Base-by-base conservation (phyloP, 2,888 invertebrate genomes). In the Hetaerina titia region DNA sequence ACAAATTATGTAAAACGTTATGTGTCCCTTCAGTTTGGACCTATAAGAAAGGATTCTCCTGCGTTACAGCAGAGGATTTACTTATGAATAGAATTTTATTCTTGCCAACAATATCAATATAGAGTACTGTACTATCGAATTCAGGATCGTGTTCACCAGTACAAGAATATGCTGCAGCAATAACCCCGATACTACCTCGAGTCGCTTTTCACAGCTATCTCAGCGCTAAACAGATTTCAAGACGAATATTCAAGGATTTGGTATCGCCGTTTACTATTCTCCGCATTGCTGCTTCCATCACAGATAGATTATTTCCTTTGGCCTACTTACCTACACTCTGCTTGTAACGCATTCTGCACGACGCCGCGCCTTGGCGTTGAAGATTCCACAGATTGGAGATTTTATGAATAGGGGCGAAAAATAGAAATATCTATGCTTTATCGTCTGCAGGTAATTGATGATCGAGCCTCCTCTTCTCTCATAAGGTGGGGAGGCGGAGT, bases 401-500 rank as follows among this genome's bases (percentile, higher is more conserved):
- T 60, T 13, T 81, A 31, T 81, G 81, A 81, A 81, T 81, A 7
- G 81, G 31, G 2, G 69, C 17, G 17, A 81, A 81, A 81, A 81
- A 81, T 11, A 31, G 31, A 11, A n/a, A 81, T 81, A 31, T 8
- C 69, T 69, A 2, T 15, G 81, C 81, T 81, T n/a, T 31, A 31
- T 81, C 31, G 81, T 31, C 81, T 81, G 81, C 25, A 81, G 31
- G 31, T 81, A 81, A 81, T 81, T 81, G 81, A 81, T 81, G 81
- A 31, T 31, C n/a, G 81, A 81, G 22, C 81, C 81, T 11, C 11
- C 81, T 81, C 13, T 81, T 15, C 45, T 45, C 2, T 19, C 5
- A 11, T 22, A 31, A 81, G 81, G 0, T 81, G 81, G 81, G 25
- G 69, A 81, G n/a, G 81, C 45, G 4, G 45, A 45, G 45, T 45